Base-by-base conservation (phyloP, 1,140 invertebrate genomes). In the Drosophila mayri region DNA sequence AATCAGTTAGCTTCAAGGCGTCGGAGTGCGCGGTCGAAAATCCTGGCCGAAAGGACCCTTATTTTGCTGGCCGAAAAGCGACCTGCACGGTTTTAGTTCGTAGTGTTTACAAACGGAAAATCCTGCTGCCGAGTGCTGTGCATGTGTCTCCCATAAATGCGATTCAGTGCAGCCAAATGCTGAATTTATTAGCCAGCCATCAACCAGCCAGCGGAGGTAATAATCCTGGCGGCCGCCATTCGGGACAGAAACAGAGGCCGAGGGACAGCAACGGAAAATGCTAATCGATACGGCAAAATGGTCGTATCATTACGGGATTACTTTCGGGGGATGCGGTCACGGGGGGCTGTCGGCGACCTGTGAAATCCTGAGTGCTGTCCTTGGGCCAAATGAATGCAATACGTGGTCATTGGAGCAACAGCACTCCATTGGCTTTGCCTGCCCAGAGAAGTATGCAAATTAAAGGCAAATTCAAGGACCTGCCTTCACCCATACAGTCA, bases 1-100 rank as follows among this genome's bases (percentile, higher is more conserved):
- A 88, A 88, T 84, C 55, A 90, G 84, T 90, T 90, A 68, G 64
- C 64, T 67, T 54, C 47, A 49, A 71, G 73, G 76, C 84, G 76
- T 73, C 50, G 63, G 75, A 65, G 71, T 40, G 71, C 64, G 50
- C 58, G 74, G 73, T 54, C 40, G 38, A 50, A 43, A 66, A 46
- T 54, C 35, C 20, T 3, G 6, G 2, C 1, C 12, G 32, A 54
- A 52, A 66, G 35, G 25, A 35, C 30, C 38, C 65, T 44, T 37
- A 37, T 46, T 8, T 70, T 38, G 32, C 8, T 40, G 22, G 5
- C 25, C 6, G 11, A 30, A 38, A 38, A 11, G 32, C 32, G 37
- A 58, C 14, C 62, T 66, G 63, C 63, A 66, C 35, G 62, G 46
- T n/a, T 12, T 12, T 41, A 57, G 22, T 18, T 57, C 47, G 22